Evolutionary conservation across 2,113 vertebrate species (phyloP).

Genomic region (Indicator indicator): DNA sequence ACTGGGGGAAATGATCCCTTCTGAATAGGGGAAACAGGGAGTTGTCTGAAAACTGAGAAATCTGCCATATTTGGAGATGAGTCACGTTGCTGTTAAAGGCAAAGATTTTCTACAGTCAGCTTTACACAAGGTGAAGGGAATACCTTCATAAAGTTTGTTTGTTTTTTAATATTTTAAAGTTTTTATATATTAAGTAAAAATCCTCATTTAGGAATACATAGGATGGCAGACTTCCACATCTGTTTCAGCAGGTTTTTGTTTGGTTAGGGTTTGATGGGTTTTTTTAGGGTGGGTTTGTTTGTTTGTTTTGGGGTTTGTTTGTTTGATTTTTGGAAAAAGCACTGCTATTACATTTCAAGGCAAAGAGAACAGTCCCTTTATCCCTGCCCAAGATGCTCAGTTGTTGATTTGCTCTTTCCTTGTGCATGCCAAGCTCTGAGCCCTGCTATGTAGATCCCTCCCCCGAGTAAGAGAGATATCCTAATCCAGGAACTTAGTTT

Average conservation of each 20-base stretch:
- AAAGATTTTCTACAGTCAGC: background rate
- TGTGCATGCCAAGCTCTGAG: background rate
- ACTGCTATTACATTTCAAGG: background rate
- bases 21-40: background rate
- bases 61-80: background rate
- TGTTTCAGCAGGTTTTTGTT: background rate
- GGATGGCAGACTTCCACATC: background rate
- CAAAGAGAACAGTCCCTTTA: background rate
- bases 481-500: background rate
- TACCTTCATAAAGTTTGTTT: background rate
- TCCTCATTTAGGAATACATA: background rate
- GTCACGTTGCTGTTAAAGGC: background rate
- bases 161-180: background rate
- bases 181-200: background rate
- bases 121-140: accelerated
- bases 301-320: too few species aligned
- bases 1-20: background rate
- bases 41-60: background rate
- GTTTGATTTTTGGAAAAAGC: background rate
- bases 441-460: background rate
- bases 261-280: too few species aligned
- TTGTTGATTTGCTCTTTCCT: background rate
- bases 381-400: background rate
- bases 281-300: too few species aligned
- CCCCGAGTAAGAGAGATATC: background rate